These are phyloP conservation scores for Spisula solida DNA, from an alignment of 2,888 invertebrate genomes.

Conservation along the genomic window DNA sequence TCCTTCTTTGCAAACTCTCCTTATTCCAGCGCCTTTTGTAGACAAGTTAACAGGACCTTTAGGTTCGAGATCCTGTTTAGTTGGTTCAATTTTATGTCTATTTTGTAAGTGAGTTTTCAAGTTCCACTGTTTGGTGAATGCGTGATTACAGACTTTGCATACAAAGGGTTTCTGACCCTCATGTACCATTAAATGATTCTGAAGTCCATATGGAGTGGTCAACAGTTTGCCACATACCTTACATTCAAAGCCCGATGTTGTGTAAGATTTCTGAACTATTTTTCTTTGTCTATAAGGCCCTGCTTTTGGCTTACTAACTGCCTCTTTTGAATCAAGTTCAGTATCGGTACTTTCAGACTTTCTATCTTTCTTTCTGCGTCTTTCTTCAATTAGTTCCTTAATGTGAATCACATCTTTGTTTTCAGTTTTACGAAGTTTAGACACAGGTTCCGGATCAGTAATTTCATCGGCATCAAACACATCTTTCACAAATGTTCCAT, in stretches of 20 bases:
- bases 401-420: slow-evolving; percentile 62
- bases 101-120: slow-evolving; percentile 68
- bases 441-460: slow-evolving; percentile 36
- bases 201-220: slow-evolving; percentile 65
- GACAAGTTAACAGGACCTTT: slow-evolving; percentile 57
- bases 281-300: slow-evolving; percentile 58
- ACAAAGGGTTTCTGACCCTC: slow-evolving; percentile 69
- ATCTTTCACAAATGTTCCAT: slow-evolving; percentile 55
- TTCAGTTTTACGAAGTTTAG: slow-evolving; percentile 40
- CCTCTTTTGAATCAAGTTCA: slow-evolving; percentile 18
- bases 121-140: slow-evolving; percentile 70
- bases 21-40: slow-evolving; percentile 41
- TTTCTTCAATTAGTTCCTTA: slow-evolving; percentile 63
- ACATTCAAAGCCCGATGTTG: slow-evolving; percentile 64
- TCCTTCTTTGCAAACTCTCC: slow-evolving; percentile 32
- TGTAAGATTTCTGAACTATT: slow-evolving; percentile 55
- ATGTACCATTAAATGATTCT: slow-evolving; percentile 70
- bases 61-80: slow-evolving; percentile 61
- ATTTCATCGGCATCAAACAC: slow-evolving; percentile 45
- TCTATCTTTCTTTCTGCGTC: slow-evolving; percentile 55
- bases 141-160: slow-evolving; percentile 65
- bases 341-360: slow-evolving; percentile 29
- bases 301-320: slow-evolving; percentile 30
- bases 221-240: slow-evolving; percentile 65
- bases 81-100: slow-evolving; percentile 63